Evolutionary conservation across 2,888 invertebrate genomes (phyloP).

Genomic region (Calameuta pallipes): DNA sequence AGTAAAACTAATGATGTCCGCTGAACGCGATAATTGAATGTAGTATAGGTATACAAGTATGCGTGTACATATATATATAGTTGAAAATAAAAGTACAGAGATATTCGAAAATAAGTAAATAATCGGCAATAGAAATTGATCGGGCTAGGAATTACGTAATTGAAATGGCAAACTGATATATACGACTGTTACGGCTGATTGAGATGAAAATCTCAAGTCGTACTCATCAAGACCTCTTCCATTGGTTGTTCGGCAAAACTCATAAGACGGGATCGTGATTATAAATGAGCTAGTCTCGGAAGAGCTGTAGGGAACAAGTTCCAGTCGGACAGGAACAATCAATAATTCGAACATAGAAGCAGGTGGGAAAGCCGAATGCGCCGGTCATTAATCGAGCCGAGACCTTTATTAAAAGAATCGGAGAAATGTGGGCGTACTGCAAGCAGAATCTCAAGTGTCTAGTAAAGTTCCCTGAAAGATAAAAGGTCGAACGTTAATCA

Average conservation of each 20-base stretch:
- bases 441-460: conserved; percentile 44
- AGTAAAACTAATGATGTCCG: background rate
- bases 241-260: background rate
- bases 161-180: background rate
- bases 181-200: background rate
- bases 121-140: background rate
- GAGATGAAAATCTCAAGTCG: background rate
- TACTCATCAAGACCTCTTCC: background rate
- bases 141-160: background rate
- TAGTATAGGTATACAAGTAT: background rate
- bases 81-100: background rate
- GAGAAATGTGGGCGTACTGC: conserved; percentile 67
- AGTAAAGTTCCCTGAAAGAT: conserved; percentile 29
- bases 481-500: conserved; percentile 49
- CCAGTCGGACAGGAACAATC: background rate
- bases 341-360: background rate
- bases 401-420: conserved; percentile 69
- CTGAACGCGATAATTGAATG: background rate
- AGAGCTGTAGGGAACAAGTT: background rate
- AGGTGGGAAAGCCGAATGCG: conserved; percentile 34
- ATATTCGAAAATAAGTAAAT: background rate
- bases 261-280: background rate
- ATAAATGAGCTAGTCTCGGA: conserved; percentile 7
- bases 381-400: conserved; percentile 65
- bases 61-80: background rate